Evolutionary conservation across 2,113 vertebrate genomes (phyloP).

Genomic region (Nestor notabilis): DNA sequence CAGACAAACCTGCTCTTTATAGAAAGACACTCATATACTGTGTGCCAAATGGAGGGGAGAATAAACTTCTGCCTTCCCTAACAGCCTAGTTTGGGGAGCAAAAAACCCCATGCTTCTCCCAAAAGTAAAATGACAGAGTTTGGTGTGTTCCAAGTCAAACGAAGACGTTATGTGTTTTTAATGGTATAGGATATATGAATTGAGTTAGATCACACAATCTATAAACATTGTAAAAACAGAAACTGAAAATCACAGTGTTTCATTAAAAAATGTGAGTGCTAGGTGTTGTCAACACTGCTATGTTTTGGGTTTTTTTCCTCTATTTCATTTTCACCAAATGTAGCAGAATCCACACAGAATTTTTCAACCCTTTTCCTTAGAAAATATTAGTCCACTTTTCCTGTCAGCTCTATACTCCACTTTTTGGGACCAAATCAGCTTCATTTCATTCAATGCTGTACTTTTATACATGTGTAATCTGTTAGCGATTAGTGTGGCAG

Average conservation of each 20-base stretch:
- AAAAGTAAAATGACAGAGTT: background rate
- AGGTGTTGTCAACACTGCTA: background rate
- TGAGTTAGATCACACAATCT: background rate
- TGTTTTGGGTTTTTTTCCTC: background rate
- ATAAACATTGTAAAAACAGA: background rate
- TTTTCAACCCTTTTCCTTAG: background rate
- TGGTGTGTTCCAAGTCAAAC: background rate
- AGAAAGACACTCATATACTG: accelerated
- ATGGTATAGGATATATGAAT: background rate
- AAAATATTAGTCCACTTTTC: background rate
- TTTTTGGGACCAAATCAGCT: background rate
- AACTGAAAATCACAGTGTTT: background rate
- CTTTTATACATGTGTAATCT: background rate
- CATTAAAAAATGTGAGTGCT: background rate
- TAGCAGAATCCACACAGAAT: background rate
- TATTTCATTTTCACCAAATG: background rate
- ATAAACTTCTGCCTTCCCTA: background rate
- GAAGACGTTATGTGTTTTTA: background rate
- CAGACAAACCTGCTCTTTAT: background rate
- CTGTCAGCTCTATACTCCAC: background rate
- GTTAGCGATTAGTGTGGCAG: background rate
- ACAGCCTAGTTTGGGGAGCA: background rate
- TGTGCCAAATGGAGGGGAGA: background rate
- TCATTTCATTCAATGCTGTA: background rate
- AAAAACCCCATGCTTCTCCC: background rate